These are phyloP conservation scores for Lutraria lutraria DNA, from an alignment of 2,888 invertebrate genomes.

Conservation along the genomic window DNA sequence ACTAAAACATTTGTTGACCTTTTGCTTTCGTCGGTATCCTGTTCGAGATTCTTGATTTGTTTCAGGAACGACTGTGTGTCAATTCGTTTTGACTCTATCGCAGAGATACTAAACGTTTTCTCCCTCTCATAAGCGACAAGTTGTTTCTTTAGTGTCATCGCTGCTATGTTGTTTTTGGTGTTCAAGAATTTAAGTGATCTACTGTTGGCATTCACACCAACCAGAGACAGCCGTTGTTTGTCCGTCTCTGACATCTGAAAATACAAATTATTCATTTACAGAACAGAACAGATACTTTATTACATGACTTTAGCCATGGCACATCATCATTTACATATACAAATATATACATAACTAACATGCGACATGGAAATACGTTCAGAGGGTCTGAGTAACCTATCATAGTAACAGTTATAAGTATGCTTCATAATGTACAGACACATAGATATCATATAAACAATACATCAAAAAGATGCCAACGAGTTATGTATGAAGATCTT, in stretches of 20 bases:
- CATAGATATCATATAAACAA: no score
- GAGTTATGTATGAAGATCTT: no score
- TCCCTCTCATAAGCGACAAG: constrained; percentile 73
- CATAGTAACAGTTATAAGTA: no score
- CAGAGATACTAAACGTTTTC: constrained; percentile 68
- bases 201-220: constrained; percentile 70
- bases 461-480: no score
- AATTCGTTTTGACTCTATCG: constrained; percentile 73
- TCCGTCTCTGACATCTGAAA: constrained; percentile 62
- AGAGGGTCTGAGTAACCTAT: no score
- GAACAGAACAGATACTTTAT: no score
- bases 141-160: constrained; percentile 69
- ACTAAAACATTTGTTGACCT: constrained; percentile 49
- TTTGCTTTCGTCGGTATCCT: constrained; percentile 84
- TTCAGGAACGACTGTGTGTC: constrained; percentile 77
- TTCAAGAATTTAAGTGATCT: constrained; percentile 73
- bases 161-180: constrained; percentile 79
- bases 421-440: no score
- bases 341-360: not conserved
- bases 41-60: constrained; percentile 73
- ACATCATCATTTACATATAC: not conserved
- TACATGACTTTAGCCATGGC: not conserved
- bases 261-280: not conserved
- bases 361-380: not conserved
- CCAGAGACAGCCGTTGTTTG: constrained; percentile 47